phyloP scores from a whole-genome alignment of 2,888 invertebrate species.

The Frankliniella fusca region DNA sequence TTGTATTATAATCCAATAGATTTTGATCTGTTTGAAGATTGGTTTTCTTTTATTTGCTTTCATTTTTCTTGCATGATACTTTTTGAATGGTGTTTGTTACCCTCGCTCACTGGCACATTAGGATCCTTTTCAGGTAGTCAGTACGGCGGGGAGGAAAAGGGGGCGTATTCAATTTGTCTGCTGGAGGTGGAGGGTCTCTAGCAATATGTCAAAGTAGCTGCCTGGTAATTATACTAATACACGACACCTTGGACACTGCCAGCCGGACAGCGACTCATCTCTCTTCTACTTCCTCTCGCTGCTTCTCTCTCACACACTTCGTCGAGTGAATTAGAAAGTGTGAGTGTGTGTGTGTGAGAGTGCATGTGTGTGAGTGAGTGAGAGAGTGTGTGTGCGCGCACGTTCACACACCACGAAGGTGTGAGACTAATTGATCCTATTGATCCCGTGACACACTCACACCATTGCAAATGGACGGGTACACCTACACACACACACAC shows the following conservation, averaged over 20 bases:
- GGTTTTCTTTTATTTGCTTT: no score
- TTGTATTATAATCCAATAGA: no score
- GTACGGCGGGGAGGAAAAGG: neutral
- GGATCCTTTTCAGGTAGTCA: neutral
- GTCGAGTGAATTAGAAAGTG: constrained; percentile 10
- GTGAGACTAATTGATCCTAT: constrained; percentile 23
- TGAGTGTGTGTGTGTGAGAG: neutral
- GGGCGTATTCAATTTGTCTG: neutral
- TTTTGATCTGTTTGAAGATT: no score
- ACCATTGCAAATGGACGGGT: neutral
- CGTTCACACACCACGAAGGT: neutral
- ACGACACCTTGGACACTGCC: neutral
- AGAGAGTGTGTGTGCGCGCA: neutral
- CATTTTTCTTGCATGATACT: no score
- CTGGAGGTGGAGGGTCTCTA: neutral
- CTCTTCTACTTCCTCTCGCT: neutral
- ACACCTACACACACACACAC: neutral
- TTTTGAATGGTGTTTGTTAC: neutral
- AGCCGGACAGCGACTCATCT: neutral
- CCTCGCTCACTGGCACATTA: neutral
- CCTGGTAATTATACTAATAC: neutral
- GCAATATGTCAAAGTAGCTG: neutral
- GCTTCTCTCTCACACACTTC: neutral
- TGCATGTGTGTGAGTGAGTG: constrained; percentile 7
- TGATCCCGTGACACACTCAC: constrained; percentile 1